Evolutionary conservation across 1,140 invertebrate genomes (phyloP), one percentile per base, ranked within the genome.

Genomic region (Macrotrachela quadricornifera): DNA sequence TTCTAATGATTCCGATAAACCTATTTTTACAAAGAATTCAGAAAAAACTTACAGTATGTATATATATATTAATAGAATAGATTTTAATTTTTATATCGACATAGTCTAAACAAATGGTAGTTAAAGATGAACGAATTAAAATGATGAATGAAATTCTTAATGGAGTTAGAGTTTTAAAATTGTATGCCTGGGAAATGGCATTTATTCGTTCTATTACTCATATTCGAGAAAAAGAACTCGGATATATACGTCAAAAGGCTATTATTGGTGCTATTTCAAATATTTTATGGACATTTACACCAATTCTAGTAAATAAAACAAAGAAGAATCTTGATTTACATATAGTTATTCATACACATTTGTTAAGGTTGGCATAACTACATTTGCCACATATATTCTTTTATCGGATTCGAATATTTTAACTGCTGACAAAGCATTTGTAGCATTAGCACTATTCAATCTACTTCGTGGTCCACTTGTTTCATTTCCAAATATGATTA

Each of bases 371-470:
- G 21, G 21, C 21, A 8, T 70, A 50, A 58, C 61, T 10, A 58
- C 58, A 17, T 61, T 71, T 60, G 68, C 66, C 37, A 60, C 68
- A 6, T 76, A 69, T 62, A 66, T 75, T 6, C 39, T 76, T 13
- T 61, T 68, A 11, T 67, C 70, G 56, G 58, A 65, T 39, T 58
- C 59, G 10, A 67, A 76, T 58, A 52, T 70, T 38, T 61, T 76
- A 43, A 74, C 75, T 65, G 72, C 77, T 10, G 65, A 76, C 58
- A 75, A 73, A 58, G 75, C 75, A 58, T 97, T 97, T 75, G 90
- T 96, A 56, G 86, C 90, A 59, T 75, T 97, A 59, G 83, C 88
- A 65, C 78, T 96, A 61, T 96, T 99, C 76, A 95, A 96, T 73
- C 87, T 96, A 60, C 78, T 97, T 59, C 78, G 88, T 63, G 90